Base-by-base conservation (phyloP, 2,797 vertebrate species). In the Pteropus rufus region DNA sequence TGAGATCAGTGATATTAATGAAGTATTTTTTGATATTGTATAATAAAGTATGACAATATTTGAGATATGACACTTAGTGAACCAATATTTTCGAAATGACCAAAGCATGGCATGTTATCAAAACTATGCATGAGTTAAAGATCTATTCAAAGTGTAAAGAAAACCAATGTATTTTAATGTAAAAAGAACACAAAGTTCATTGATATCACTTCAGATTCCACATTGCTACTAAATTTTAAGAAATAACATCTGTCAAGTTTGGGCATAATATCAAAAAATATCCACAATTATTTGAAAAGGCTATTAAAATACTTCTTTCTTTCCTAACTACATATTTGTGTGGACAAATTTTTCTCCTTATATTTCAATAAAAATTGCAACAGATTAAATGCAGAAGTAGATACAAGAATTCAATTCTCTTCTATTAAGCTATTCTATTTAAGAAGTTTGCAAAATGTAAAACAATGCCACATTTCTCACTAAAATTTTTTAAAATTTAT, bases 391-490 rank as follows among this genome's bases (percentile, higher is more conserved):
- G 29, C 31, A 93, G 69, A 84, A 84, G 31, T 15, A 73, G 26
- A n/a, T 36, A 86, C 3, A 9, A 95, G 18, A 84, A 52, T 65
- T 64, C 5, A 44, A 11, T 24, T 89, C 75, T 70, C 46, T 91
- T 56, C 58, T 69, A 9, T 41, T 64, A 91, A 92, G 31, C 6
- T 85, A 16, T 96, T 34, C 18, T 73, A 58, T 72, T 58, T 89
- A 92, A 46, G 18, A 72, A 2, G 72, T 95, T 94, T 94, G 14
- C 14, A 80, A 93, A 93, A 90, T 76, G 12, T 75, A 54, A 88
- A 81, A 64, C 6, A 76, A 49, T 26, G 18, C 14, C 44, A 92
- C 4, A 8, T 0, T 65, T 94, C 34, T 91, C 29, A 81, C 4
- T 87, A 56, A 82, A 89, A 83, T 29, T 77, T 29, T 62, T 49